phyloP scores from a whole-genome alignment of 2,113 vertebrate species.

The Daboia siamensis region DNA sequence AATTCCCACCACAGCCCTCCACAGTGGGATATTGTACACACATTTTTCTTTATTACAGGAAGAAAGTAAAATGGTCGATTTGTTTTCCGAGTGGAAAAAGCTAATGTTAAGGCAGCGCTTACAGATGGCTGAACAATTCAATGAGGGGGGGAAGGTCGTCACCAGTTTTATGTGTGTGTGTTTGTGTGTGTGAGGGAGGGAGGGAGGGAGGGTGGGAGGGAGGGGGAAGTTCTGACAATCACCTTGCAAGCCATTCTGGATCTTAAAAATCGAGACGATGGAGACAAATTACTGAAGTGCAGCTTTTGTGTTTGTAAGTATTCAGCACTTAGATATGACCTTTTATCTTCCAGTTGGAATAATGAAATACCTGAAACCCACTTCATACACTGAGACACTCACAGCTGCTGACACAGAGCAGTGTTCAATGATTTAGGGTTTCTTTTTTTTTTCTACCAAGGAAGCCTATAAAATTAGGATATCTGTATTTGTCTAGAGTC shows the following conservation, averaged over 20 bases:
- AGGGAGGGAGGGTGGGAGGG: neutral
- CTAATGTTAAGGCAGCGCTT: neutral
- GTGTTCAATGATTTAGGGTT: neutral
- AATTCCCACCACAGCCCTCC: slow-evolving; percentile 21
- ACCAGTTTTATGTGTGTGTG: neutral
- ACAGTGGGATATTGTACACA: slow-evolving; percentile 6
- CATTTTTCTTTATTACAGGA: slow-evolving; percentile 34
- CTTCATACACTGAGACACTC: neutral
- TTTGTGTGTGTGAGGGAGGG: no score
- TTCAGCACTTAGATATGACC: slow-evolving; percentile 19
- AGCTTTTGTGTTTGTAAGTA: slow-evolving; percentile 13
- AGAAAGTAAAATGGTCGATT: slow-evolving; percentile 20
- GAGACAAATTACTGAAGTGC: slow-evolving; percentile 18
- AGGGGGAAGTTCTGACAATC: neutral
- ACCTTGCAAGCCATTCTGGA: neutral
- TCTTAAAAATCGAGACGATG: slow-evolving; percentile 17
- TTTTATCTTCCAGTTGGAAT: slow-evolving; percentile 18
- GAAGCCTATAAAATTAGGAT: slow-evolving; percentile 4
- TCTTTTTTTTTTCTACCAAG: neutral
- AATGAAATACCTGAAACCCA: slow-evolving; percentile 26
- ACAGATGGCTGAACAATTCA: slow-evolving; percentile 30
- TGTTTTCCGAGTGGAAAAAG: slow-evolving; percentile 6
- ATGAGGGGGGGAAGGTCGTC: neutral
- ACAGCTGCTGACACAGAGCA: neutral
- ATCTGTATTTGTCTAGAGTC: neutral